Conservation (phyloP, 2,797 vertebrate genomes). For the Spheniscus humboldti region DNA sequence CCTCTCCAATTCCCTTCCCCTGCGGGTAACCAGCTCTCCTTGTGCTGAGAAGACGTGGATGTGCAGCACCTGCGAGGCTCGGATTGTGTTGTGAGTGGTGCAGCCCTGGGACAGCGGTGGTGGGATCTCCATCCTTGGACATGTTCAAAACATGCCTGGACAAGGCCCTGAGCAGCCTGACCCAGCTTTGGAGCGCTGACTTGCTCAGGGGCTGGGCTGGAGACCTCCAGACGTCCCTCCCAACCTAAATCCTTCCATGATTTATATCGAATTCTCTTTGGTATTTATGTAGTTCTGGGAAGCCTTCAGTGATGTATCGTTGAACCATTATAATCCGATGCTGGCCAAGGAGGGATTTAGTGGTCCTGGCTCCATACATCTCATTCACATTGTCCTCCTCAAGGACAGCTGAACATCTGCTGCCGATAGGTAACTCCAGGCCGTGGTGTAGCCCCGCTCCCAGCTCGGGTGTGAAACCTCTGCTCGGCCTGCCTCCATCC, state of each 20-base stretch:
- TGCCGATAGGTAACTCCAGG: conserved; percentile 9
- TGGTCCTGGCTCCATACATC: conserved; percentile 48
- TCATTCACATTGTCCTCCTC: conserved; percentile 39
- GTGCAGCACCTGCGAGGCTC: background rate
- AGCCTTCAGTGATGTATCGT: conserved; percentile 12
- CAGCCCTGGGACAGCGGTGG: background rate
- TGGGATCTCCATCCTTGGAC: background rate
- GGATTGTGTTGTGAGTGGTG: background rate
- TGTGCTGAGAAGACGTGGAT: background rate
- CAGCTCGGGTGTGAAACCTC: background rate
- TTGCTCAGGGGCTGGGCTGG: background rate
- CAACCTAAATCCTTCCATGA: conserved; percentile 27
- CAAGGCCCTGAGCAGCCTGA: background rate
- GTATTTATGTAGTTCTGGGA: conserved; percentile 52
- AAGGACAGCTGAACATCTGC: conserved; percentile 21
- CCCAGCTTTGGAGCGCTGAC: background rate
- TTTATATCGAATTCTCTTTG: conserved; percentile 21
- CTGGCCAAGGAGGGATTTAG: conserved; percentile 61
- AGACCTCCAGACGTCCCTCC: conserved; percentile 24
- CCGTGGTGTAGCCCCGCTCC: background rate
- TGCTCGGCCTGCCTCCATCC: background rate
- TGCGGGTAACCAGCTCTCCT: background rate
- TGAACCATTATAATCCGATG: background rate
- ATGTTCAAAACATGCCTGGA: background rate
- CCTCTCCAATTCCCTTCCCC: background rate